A percentile compares a stretch with the other conserved stretches of the same genome.
These are phyloP conservation scores for Tromatobia lineatoria DNA, from an alignment of 2,888 invertebrate species.

Conservation along the genomic window DNA sequence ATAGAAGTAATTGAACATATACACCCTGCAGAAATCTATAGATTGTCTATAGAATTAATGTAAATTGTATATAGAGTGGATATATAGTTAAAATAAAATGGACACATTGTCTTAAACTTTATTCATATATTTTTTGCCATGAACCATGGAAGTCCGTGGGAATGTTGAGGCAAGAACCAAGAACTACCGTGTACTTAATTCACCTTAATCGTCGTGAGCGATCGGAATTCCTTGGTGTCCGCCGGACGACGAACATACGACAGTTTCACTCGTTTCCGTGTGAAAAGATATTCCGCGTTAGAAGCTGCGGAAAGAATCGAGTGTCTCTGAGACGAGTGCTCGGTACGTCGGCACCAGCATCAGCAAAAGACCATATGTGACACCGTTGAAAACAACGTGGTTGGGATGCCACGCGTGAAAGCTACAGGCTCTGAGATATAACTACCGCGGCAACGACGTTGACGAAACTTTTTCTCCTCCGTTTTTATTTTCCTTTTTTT, in stretches of 20 bases:
- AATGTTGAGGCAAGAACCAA: neutral
- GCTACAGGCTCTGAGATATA: constrained; percentile 30
- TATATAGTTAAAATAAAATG: too few relatives aligned
- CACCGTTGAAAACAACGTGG: constrained; percentile 7
- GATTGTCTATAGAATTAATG: too few relatives aligned
- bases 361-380: constrained; percentile 24
- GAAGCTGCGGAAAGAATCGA: neutral
- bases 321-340: neutral
- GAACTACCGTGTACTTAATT: neutral
- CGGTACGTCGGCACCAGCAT: neutral
- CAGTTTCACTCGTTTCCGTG: constrained; percentile 2
- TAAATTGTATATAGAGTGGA: too few relatives aligned
- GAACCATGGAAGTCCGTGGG: neutral
- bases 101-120: too few relatives aligned
- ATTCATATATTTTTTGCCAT: neutral
- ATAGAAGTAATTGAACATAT: too few relatives aligned
- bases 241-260: neutral
- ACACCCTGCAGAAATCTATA: too few relatives aligned
- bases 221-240: neutral
- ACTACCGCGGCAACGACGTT: constrained; percentile 9
- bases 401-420: constrained; percentile 46
- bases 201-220: neutral
- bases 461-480: neutral
- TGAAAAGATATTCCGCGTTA: neutral
- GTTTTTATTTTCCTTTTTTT: neutral